These are phyloP conservation scores for Triops cancriformis DNA, from an alignment of 1,140 invertebrate species.

Conservation along the genomic window DNA sequence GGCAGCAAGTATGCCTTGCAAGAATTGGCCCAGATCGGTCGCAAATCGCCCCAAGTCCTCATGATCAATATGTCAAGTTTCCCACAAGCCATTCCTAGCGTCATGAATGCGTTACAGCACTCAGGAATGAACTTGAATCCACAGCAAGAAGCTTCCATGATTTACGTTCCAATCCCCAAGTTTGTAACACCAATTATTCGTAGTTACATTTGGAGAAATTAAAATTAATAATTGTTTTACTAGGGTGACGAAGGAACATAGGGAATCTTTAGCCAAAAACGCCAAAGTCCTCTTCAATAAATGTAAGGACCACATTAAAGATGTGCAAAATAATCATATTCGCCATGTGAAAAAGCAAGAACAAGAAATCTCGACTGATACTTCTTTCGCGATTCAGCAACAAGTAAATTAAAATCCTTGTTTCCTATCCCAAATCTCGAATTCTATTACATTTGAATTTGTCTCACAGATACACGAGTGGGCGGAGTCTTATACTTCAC, in stretches of 20 bases:
- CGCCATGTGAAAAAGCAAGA: constrained; percentile 58
- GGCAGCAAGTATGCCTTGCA: constrained; percentile 74
- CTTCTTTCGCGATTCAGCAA: constrained; percentile 52
- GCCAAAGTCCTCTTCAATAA: constrained; percentile 73
- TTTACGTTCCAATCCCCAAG: constrained; percentile 83
- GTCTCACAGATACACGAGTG: constrained; percentile 49
- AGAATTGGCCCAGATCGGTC: constrained; percentile 76
- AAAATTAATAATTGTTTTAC: background rate
- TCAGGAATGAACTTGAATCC: constrained; percentile 89
- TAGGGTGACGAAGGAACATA: constrained; percentile 81
- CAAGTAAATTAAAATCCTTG: constrained; percentile 40
- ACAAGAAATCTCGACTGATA: constrained; percentile 52
- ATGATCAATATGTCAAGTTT: constrained; percentile 71
- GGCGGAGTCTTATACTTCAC: constrained; percentile 52
- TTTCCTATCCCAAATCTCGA: background rate
- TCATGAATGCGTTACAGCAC: constrained; percentile 59
- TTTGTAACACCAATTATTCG: constrained; percentile 39
- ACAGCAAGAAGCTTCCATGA: constrained; percentile 82
- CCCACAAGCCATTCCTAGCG: constrained; percentile 70
- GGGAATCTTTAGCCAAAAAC: constrained; percentile 76
- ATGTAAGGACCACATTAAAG: constrained; percentile 65
- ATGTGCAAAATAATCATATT: constrained; percentile 62
- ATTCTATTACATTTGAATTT: background rate
- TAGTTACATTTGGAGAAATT: background rate
- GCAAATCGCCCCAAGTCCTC: constrained; percentile 77